These are phyloP conservation scores for Hydrophis major DNA, from an alignment of 2,797 vertebrate species.

Conservation along the genomic window DNA sequence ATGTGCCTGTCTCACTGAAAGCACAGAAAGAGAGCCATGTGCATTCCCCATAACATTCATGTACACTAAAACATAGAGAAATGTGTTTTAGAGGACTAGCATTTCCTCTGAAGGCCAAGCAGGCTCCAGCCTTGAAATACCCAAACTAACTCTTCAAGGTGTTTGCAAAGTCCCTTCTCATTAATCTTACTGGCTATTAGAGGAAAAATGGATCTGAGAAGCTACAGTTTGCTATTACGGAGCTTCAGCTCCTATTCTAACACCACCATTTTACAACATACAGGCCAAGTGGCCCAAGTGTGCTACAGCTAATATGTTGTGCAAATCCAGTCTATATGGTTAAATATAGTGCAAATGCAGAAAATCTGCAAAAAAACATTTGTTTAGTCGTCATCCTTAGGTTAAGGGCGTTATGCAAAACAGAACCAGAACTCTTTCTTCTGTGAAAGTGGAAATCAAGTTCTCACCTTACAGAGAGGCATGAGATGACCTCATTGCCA, in stretches of 20 bases:
- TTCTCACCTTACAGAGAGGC: conserved; percentile 84
- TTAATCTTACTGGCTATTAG: not conserved
- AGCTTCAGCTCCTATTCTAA: not conserved
- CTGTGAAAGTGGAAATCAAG: not conserved
- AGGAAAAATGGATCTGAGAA: not conserved
- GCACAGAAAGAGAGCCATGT: not conserved
- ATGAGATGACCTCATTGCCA: conserved; percentile 88
- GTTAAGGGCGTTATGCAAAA: not conserved
- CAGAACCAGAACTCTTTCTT: not conserved
- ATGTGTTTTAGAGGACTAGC: not conserved
- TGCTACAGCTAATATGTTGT: not conserved
- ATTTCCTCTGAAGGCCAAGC: not conserved
- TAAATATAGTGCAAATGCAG: not conserved
- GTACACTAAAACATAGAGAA: not conserved
- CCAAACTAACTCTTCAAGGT: not conserved
- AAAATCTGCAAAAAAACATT: not conserved
- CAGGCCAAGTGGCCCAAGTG: not conserved
- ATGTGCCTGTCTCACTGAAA: conserved; percentile 88
- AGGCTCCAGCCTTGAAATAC: fast-evolving
- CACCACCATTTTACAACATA: not conserved
- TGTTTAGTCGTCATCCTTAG: not conserved
- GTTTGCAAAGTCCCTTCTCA: not conserved
- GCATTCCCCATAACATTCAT: not conserved
- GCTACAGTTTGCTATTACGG: not conserved
- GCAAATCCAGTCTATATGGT: not conserved